Evolutionary conservation across 2,888 invertebrate species (phyloP), one percentile per base, ranked within the genome.

Genomic region (Parthenolecanium corni): DNA sequence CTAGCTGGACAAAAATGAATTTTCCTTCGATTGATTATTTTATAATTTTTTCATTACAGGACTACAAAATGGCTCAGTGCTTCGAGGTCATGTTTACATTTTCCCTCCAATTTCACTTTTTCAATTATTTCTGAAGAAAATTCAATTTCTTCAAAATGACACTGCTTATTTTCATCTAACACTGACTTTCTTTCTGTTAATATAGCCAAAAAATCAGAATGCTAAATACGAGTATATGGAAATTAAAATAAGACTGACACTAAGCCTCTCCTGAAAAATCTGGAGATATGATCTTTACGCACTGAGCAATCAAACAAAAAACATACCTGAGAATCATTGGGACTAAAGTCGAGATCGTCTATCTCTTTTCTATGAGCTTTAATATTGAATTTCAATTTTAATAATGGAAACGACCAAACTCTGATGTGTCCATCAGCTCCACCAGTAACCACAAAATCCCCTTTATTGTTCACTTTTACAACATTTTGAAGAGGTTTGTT

Each of bases 271-370:
- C n/a, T n/a, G n/a, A n/a, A n/a, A n/a, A n/a, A n/a, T n/a, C n/a
- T n/a, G n/a, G n/a, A n/a, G n/a, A n/a, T n/a, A n/a, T n/a, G n/a
- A n/a, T n/a, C n/a, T n/a, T n/a, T n/a, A n/a, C n/a, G n/a, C n/a
- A n/a, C n/a, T n/a, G n/a, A n/a, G n/a, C n/a, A n/a, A n/a, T 49
- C 53, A 6, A 24, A 11, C 14, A 2, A 52, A n/a, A 65, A 25
- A 64, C 63, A 64, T 65, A 71, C 70, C 67, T 65, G 71, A 66
- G 81, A 81, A 66, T 86, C 84, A 71, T 83, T 82, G 1, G 86
- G 85, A 74, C 88, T 89, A 72, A 95, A 88, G 76, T 94, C 93
- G 61, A 96, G 74, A 74, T 95, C 95, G 71, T 95, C 95, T 67
- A 96, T 87, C 80, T 95, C 95, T 74, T 89, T 89, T 62, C 79